Percentiles rank a stretch among this genome's conserved stretches.
Evolutionary conservation across 1,140 invertebrate genomes (phyloP).

Genomic region (Drosophila pachea): DNA sequence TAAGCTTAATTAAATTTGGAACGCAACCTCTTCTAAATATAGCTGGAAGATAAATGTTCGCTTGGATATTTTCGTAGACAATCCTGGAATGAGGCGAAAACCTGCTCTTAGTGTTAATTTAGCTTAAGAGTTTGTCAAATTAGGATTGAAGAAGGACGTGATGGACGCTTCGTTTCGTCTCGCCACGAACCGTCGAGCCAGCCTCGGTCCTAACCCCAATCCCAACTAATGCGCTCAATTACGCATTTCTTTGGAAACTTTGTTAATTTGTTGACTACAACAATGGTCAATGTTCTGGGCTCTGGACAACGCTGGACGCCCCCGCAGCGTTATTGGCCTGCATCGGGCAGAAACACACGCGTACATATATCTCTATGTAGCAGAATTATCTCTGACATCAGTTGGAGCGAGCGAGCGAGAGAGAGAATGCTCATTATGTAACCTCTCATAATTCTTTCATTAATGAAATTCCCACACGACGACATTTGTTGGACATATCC

Average conservation of each 20-base stretch:
- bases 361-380: slow-evolving; percentile 1
- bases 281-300: slow-evolving; percentile 39
- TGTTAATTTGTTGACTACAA: slow-evolving; percentile 72
- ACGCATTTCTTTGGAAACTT: slow-evolving; percentile 70
- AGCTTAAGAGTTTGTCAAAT: slow-evolving; percentile 35
- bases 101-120: slow-evolving; percentile 30
- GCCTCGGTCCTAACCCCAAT: slow-evolving; percentile 29
- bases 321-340: slow-evolving; percentile 54
- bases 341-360: slow-evolving; percentile 24
- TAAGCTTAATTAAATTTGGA: not conserved
- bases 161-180: slow-evolving; percentile 10
- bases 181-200: too few relatives aligned
- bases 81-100: not conserved
- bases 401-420: slow-evolving; percentile 1
- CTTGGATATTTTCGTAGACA: not conserved
- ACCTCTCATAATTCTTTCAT: slow-evolving; percentile 77
- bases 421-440: slow-evolving; percentile 63
- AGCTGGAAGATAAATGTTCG: not conserved
- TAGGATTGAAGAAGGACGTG: slow-evolving; percentile 39
- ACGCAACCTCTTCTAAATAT: not conserved
- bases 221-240: slow-evolving; percentile 53
- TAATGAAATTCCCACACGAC: slow-evolving; percentile 76
- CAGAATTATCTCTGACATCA: slow-evolving; percentile 46
- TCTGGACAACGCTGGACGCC: slow-evolving; percentile 13
- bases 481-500: slow-evolving; percentile 43